A percentile compares a stretch with the other conserved stretches of the same genome.
Conservation (phyloP, 2,113 vertebrate genomes). For the Hylia prasina region DNA sequence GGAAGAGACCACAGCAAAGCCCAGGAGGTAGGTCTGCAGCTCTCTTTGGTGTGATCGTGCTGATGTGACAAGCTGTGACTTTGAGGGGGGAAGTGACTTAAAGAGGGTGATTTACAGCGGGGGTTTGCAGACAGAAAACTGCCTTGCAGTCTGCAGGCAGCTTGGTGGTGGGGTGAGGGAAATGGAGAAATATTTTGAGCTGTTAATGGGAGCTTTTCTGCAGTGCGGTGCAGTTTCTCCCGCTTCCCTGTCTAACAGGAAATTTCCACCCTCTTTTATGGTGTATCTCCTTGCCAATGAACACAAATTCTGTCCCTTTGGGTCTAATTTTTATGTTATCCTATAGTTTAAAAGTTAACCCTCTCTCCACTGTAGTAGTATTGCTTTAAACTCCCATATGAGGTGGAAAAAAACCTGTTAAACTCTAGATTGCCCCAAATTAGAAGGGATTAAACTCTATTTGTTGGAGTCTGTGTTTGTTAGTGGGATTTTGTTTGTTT, state of each 20-base stretch:
- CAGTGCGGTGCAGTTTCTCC: neutral
- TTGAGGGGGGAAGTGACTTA: accelerated
- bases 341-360: neutral
- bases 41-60: neutral
- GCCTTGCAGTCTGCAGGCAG: neutral
- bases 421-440: neutral
- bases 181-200: neutral
- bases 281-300: neutral
- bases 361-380: neutral
- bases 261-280: neutral
- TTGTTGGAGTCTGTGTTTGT: neutral
- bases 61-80: neutral
- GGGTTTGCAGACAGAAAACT: neutral
- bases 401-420: neutral
- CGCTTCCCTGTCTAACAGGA: neutral
- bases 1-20: neutral
- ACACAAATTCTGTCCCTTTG: neutral
- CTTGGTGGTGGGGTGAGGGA: neutral
- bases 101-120: neutral
- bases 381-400: neutral
- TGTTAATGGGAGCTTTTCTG: neutral
- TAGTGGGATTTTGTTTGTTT: neutral
- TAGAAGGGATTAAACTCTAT: neutral
- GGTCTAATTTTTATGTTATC: neutral
- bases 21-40: conserved; percentile 10